Evolutionary conservation across 2,888 invertebrate genomes (phyloP).

Genomic region (Marronus borbonicus): DNA sequence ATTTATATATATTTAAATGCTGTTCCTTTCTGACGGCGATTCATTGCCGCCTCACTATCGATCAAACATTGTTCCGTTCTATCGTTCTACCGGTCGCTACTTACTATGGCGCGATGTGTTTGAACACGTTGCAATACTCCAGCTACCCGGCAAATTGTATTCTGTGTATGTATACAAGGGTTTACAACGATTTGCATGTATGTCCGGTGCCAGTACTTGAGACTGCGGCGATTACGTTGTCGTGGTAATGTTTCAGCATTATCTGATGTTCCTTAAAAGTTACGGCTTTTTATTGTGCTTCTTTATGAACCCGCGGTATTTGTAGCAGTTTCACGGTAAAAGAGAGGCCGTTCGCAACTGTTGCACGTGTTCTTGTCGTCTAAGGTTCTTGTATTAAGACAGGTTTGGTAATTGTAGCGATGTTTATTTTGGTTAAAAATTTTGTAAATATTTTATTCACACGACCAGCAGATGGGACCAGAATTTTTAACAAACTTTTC

Average conservation of each 20-base stretch:
- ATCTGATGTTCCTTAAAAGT: conserved; percentile 16
- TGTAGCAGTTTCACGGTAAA: background rate
- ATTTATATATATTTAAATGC: conserved; percentile 21
- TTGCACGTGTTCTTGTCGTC: too few relatives aligned
- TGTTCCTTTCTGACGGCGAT: conserved; percentile 25
- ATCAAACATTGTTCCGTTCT: conserved; percentile 45
- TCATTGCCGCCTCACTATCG: conserved; percentile 38
- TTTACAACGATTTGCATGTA: conserved; percentile 8
- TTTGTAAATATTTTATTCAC: too few relatives aligned
- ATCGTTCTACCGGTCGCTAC: background rate
- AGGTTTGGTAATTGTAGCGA: too few relatives aligned
- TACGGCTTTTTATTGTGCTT: background rate
- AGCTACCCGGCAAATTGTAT: background rate
- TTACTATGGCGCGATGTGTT: background rate
- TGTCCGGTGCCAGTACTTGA: background rate
- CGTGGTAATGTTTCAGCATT: conserved; percentile 13
- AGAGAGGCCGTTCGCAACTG: too few relatives aligned
- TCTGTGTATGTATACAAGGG: background rate
- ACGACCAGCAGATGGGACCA: too few relatives aligned
- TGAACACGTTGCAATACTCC: background rate
- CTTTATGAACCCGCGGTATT: background rate
- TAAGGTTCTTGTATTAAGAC: too few relatives aligned
- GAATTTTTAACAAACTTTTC: too few relatives aligned
- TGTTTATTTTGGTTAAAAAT: too few relatives aligned
- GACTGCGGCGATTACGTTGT: conserved; percentile 12